phyloP scores from a whole-genome alignment of 2,113 vertebrate species.

The Symphodus melops region DNA sequence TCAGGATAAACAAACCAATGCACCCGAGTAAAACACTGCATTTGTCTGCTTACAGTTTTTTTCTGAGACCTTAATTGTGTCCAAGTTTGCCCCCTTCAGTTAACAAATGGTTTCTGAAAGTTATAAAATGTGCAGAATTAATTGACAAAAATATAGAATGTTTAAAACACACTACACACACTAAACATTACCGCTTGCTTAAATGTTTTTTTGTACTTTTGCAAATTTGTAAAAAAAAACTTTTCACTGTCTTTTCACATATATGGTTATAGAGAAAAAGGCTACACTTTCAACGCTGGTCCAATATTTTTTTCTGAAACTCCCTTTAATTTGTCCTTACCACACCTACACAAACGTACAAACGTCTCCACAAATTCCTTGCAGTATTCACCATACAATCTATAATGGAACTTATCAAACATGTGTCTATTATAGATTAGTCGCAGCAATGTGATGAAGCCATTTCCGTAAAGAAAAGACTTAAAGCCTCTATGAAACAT shows the following conservation, averaged over 20 bases:
- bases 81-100: slow-evolving; percentile 6
- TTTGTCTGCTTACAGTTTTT: slow-evolving; percentile 44
- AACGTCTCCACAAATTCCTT: too few relatives aligned
- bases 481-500: slow-evolving; percentile 74
- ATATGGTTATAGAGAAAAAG: slow-evolving; percentile 5
- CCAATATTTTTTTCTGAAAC: neutral
- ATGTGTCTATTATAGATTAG: slow-evolving; percentile 56
- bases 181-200: neutral
- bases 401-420: slow-evolving; percentile 45
- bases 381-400: slow-evolving; percentile 19
- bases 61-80: slow-evolving; percentile 15
- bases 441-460: slow-evolving; percentile 69
- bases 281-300: neutral
- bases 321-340: slow-evolving; percentile 16
- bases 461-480: slow-evolving; percentile 72
- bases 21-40: slow-evolving; percentile 25
- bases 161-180: neutral
- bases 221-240: neutral
- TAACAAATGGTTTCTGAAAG: neutral
- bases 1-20: slow-evolving; percentile 36
- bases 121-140: neutral
- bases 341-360: slow-evolving; percentile 14
- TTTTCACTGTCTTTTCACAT: neutral
- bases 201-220: neutral
- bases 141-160: neutral